Base-by-base conservation (phyloP, 2,888 invertebrate species). In the Alsophila aescularia region DNA sequence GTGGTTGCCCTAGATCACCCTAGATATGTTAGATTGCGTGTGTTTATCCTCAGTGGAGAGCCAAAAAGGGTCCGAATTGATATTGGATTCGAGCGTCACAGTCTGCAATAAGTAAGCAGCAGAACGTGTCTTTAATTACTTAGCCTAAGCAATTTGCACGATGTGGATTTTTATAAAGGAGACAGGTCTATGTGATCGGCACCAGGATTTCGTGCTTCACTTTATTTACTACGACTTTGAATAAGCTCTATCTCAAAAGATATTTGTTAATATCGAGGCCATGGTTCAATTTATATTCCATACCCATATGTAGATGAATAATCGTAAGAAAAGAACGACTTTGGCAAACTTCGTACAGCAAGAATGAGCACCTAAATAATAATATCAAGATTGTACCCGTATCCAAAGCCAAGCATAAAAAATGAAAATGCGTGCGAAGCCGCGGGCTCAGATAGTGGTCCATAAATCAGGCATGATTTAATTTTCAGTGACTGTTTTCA, bases 1-100 rank as follows among this genome's bases (percentile, higher is more conserved):
- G 57, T 52, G 48, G 50, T 42, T 47, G 54, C 56, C 52, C 54
- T 48, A 55, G 65, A 67, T 66, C 34, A 36, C 15, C 21, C n/a
- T 43, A 57, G 47, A 58, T 52, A 58, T 45, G 5, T 24, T 8
- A 42, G 42, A 50, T 29, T 42, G 29, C 13, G 13, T 10, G 37
- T 52, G 40, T 51, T 56, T 50, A 45, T 53, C 36, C 6, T 32
- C 13, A 12, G 39, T 40, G 35, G 12, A 35, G 3, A 47, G 42
- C 32, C 7, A 34, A 34, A 52, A 39, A 27, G 39, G 32, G 39
- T 15, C 40, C 34, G n/a, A 45, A 44, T 51, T 44, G 36, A 37
- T 50, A 41, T 50, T 35, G 35, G 34, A 15, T n/a, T 34, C 16
- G 34, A n/a, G 15, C 14, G 18, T 16, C 40, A 32, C 13, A 9